phyloP scores from a whole-genome alignment of 2,113 vertebrate genomes.

The Desmodus rotundus region DNA sequence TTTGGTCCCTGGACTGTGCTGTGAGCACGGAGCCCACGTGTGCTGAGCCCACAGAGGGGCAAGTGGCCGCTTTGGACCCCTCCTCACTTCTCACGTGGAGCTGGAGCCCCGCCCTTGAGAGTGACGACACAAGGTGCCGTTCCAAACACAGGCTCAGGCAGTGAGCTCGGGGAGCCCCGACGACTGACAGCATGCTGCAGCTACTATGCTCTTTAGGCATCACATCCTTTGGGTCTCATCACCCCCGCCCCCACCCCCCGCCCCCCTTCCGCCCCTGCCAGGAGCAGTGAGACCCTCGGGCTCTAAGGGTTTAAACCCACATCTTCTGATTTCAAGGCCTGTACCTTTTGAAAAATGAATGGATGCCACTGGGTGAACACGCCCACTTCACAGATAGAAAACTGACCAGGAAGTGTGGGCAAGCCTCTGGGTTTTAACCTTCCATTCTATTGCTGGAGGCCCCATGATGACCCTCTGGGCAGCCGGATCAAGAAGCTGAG shows the following conservation, averaged over 20 bases:
- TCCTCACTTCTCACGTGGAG: background rate
- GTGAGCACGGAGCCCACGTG: background rate
- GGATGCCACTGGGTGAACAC: background rate
- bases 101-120: background rate
- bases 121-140: background rate
- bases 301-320: background rate
- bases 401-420: background rate
- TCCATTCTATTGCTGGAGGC: background rate
- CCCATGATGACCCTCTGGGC: background rate
- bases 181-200: background rate
- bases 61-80: background rate
- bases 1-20: background rate
- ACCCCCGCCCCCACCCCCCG: too few species aligned
- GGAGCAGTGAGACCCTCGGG: background rate
- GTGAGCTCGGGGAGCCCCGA: background rate
- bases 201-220: background rate
- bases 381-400: background rate
- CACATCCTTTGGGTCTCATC: background rate
- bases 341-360: background rate
- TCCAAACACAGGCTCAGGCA: background rate
- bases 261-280: background rate
- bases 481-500: background rate
- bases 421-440: background rate
- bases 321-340: background rate
- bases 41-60: background rate